Conservation (phyloP, 1,140 invertebrate genomes). For the Onthophagus taurus region DNA sequence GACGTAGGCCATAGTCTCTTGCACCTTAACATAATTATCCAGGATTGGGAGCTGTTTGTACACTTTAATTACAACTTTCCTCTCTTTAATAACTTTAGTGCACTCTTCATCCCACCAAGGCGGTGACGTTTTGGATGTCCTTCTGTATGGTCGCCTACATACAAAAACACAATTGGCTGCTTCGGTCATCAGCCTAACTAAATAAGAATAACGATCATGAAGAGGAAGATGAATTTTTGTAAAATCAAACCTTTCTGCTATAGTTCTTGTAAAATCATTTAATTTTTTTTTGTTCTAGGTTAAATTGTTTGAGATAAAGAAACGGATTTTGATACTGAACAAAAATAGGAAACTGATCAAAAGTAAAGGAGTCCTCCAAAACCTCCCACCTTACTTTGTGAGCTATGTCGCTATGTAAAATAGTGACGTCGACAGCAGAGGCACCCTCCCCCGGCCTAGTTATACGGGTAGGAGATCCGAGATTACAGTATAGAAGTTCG, state of each 20-base stretch:
- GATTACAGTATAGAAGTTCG: neutral
- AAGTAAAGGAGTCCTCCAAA: neutral
- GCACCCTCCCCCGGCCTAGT: neutral
- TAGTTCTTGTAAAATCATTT: no score
- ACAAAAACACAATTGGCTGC: no score
- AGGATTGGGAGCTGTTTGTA: neutral
- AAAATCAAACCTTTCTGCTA: no score
- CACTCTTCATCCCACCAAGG: constrained; percentile 4
- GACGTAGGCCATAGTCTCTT: constrained; percentile 2
- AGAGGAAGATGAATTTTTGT: no score
- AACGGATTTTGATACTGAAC: neutral
- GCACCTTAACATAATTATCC: constrained; percentile 2
- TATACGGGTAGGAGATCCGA: constrained; percentile 2
- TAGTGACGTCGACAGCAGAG: neutral
- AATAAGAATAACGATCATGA: no score
- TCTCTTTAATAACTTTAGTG: neutral
- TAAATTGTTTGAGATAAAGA: no score
- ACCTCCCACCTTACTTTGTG: neutral
- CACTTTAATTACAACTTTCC: neutral
- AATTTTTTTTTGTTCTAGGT: no score
- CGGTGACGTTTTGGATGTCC: neutral
- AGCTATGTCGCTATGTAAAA: neutral
- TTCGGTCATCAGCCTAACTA: no score
- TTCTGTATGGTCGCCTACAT: neutral
- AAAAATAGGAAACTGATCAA: constrained; percentile 5